These are phyloP conservation scores for Mesaphorura yosii DNA, from an alignment of 1,140 invertebrate genomes.

Conservation along the genomic window DNA sequence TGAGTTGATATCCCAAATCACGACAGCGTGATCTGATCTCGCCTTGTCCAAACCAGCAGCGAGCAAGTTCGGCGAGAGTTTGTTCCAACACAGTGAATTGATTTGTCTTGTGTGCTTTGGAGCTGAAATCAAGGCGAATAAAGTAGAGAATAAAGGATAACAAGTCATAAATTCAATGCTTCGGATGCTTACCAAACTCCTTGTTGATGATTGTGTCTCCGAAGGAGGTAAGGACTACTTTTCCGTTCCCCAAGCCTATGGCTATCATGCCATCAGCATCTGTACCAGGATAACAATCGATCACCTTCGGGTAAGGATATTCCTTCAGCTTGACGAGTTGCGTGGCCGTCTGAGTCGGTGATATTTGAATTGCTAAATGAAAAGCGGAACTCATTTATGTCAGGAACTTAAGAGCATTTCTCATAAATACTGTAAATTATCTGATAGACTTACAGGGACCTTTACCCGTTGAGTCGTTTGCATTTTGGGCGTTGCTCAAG, in stretches of 20 bases:
- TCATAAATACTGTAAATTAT: not conserved
- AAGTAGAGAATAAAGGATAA: not conserved
- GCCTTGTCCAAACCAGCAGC: slow-evolving; percentile 70
- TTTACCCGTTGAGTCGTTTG: slow-evolving; percentile 24
- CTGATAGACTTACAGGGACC: not conserved
- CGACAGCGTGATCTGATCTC: slow-evolving; percentile 28
- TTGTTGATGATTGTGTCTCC: slow-evolving; percentile 58
- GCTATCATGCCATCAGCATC: slow-evolving; percentile 65
- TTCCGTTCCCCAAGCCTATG: slow-evolving; percentile 73
- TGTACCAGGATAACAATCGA: slow-evolving; percentile 62
- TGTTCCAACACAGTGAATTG: slow-evolving; percentile 79
- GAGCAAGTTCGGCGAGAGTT: slow-evolving; percentile 65
- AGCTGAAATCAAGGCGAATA: slow-evolving; percentile 42
- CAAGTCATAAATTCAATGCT: slow-evolving; percentile 3
- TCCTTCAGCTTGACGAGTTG: slow-evolving; percentile 53
- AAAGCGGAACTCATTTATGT: slow-evolving; percentile 32
- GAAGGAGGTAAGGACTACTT: slow-evolving; percentile 65
- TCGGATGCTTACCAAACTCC: slow-evolving; percentile 54
- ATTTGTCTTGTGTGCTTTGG: slow-evolving; percentile 69
- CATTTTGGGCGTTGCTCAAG: slow-evolving; percentile 19
- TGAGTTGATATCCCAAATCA: slow-evolving; percentile 29
- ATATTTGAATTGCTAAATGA: slow-evolving; percentile 53
- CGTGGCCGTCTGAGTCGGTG: slow-evolving; percentile 51
- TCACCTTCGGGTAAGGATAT: slow-evolving; percentile 56
- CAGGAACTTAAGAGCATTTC: no score